These are phyloP conservation scores for Gambusia affinis DNA, from an alignment of 2,113 vertebrate species.

Conservation along the genomic window DNA sequence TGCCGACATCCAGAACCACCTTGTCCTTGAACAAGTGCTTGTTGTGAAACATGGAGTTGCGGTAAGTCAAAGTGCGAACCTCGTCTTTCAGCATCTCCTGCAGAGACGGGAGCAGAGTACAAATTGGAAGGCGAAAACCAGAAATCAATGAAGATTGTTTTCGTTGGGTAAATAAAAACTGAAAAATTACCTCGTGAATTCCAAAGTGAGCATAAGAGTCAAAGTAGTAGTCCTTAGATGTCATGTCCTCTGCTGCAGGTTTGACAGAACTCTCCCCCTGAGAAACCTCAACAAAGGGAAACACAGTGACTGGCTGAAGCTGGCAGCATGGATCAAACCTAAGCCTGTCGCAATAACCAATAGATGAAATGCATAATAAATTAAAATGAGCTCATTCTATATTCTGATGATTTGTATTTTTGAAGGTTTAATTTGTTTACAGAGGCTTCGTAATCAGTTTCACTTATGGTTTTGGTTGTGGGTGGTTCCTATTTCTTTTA, in stretches of 20 bases:
- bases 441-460: too few relatives aligned
- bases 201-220: constrained; percentile 95
- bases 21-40: constrained; percentile 95
- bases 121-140: not conserved
- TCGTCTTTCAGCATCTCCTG: constrained; percentile 97
- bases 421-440: too few relatives aligned
- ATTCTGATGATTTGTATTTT: too few relatives aligned
- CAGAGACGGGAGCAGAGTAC: not conserved
- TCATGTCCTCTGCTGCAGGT: constrained; percentile 93
- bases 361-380: too few relatives aligned
- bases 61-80: constrained; percentile 92
- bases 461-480: too few relatives aligned
- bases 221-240: constrained; percentile 95
- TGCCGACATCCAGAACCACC: constrained; percentile 92
- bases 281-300: constrained; percentile 81
- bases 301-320: constrained; percentile 17
- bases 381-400: too few relatives aligned
- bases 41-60: constrained; percentile 96
- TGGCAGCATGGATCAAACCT: too few relatives aligned
- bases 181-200: constrained; percentile 87
- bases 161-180: not conserved
- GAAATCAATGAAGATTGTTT: not conserved
- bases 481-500: too few relatives aligned
- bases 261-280: constrained; percentile 87
- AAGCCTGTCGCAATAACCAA: too few relatives aligned